Base-by-base conservation (phyloP, 2,797 vertebrate genomes). In the Channallabes apus region DNA sequence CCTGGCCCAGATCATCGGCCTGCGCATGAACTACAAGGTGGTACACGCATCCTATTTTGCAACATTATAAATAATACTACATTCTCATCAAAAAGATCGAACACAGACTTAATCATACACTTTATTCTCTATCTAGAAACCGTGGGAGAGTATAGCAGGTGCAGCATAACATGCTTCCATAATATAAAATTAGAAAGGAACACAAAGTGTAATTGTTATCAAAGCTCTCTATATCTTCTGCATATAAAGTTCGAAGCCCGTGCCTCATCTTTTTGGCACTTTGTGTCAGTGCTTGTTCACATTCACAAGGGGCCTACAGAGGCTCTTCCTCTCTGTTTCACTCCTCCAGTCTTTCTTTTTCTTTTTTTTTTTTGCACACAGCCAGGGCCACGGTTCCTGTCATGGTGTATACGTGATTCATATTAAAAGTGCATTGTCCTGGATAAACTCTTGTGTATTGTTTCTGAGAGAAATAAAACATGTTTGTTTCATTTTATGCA, bases 1-100 rank as follows among this genome's bases (percentile, higher is more conserved):
- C 92, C 93, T 99, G 94, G 98, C 98, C 81, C 98, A 99, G 92
- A 98, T 99, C 90, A 99, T 99, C 88, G 98, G 98, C 89, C 96
- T 99, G 22, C 96, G 98, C 73, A 99, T 99, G 98, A 98, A 99
- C 93, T 99, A 99, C 90, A 99, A 99, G 97, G 98, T 99, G 94
- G 91, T 77, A 83, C 88, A 72, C 71, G 20, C 72, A 80, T 82
- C 17, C 54, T 18, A n/a, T 67, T 54, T 29, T 12, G 64, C 65
- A 71, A n/a, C 4, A 27, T 22, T 29, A 56, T 9, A 18, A 18
- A 18, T 9, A 64, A 64, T 27, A 27, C 7, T 64, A 46, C 29
- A 24, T 77, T 18, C 6, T 76, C 22, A 15, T 72, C 69, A 51
- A 46, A 6, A 73, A 24, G 35, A 41, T 71, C 35, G 0, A 71